phyloP scores from a whole-genome alignment of 2,113 vertebrate genomes.

The Amazona guildingii region DNA sequence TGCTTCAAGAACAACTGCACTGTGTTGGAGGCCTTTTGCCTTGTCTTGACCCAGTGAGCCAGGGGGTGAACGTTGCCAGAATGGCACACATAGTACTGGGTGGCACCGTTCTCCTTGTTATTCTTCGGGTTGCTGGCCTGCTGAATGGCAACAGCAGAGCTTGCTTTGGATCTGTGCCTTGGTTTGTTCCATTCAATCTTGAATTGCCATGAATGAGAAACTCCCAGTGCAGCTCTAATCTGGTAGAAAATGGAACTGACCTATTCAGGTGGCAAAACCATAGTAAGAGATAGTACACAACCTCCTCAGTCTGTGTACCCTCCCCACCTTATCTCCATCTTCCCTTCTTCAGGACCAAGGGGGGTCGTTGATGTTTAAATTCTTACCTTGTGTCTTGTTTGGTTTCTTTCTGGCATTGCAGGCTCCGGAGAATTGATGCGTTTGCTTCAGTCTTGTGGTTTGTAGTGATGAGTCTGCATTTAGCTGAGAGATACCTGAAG shows the following conservation, averaged over 20 bases:
- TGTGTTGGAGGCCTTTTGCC: rapidly evolving
- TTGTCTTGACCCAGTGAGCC: not conserved
- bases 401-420: constrained; percentile 9
- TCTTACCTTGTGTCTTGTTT: not conserved
- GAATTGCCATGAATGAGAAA: not conserved
- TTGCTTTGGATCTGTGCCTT: not conserved
- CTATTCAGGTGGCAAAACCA: not conserved
- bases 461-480: constrained; percentile 82
- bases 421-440: constrained; percentile 90
- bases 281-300: not conserved
- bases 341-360: not conserved
- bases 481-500: constrained; percentile 80
- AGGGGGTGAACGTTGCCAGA: not conserved
- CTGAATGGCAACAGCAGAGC: not conserved
- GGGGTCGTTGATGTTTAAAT: rapidly evolving
- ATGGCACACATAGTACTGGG: rapidly evolving
- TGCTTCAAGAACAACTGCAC: rapidly evolving
- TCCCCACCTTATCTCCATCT: not conserved
- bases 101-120: not conserved
- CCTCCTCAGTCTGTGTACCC: not conserved
- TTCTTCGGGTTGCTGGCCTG: not conserved
- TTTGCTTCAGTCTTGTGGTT: constrained; percentile 88
- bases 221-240: not conserved
- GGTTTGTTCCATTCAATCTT: not conserved
- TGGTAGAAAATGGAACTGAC: not conserved